Base-by-base conservation (phyloP, 2,797 vertebrate genomes). In the Ctenosaura bakeri region DNA sequence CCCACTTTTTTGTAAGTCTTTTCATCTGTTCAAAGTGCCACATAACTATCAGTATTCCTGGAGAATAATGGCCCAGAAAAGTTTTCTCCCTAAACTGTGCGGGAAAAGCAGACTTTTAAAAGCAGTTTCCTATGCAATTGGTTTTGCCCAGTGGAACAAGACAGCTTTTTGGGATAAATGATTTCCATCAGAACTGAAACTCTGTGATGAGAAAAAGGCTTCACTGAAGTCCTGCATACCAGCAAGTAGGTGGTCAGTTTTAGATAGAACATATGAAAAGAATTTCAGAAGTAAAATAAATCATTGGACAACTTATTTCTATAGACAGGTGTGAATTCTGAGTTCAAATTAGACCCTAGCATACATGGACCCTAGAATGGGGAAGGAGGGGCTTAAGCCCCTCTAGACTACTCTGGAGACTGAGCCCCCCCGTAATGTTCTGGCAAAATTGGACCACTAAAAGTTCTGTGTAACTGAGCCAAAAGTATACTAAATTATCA, bases 41-140 rank as follows among this genome's bases (percentile, higher is more conserved):
- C 38, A 83, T 83, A 88, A 82, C 52, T 32, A 89, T 62, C 81
- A 76, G 38, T 71, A 50, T 64, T 77, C 42, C 22, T n/a, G 42
- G 81, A 89, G 54, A 62, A 77, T 76, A 89, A 89, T 83, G 88
- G 56, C 29, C 76, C 12, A 46, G 81, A 50, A 76, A 89, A 89
- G 38, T 38, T 50, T 83, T 83, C 52, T 54, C 80, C 76, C 18
- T 52, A 50, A 69, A 69, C 62, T 89, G 73, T 59, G 35, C 54
- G 76, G 42, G 71, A 50, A 38, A 83, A 69, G 59, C 59, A 20
- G 59, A 59, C 16, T 50, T 73, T 82, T 56, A 88, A 82, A 83
- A 81, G 71, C 38, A 71, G 29, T 83, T 83, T 83, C 74, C 88
- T 64, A 35, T 76, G 29, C 80, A 83, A 52, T 76, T 83, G 29